Evolutionary conservation across 2,113 vertebrate species (phyloP), one percentile per base, ranked within the genome.

Genomic region (Hemiscyllium ocellatum): DNA sequence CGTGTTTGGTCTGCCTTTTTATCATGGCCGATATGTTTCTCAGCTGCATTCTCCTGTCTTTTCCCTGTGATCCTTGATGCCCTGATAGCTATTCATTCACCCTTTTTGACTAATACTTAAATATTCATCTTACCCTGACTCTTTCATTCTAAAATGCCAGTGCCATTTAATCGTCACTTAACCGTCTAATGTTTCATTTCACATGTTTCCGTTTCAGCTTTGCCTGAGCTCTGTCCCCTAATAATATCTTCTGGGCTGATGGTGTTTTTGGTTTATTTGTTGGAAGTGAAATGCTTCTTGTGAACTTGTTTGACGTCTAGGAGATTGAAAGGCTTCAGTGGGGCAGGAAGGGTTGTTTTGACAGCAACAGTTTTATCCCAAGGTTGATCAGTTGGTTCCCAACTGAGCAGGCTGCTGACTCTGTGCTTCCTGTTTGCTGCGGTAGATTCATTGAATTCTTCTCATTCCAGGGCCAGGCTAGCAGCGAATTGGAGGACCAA

Each of bases 391-490:
- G 2, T 37, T 47, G 47, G 2, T 29, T 8, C 4, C 29, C 0
- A 22, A 87, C 6, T 52, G 19, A 8, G 20, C 37, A 47, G 83
- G 83, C 19, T 22, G 85, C 85, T 52, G 6, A 8, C 85, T 87
- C 20, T 20, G 22, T 52, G 20, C 22, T 24, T 52, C 47, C 26
- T 12, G 2, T 47, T 47, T 42, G 37, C 80, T 83, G 86, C 10
- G 8, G 33, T 91, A 91, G 29, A 94, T 47, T 94, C 37, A 94
- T 10, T 29, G 42, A 17, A 10, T 33, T 17, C 69, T 95, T 69
- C 26, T 72, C 72, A 42, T 95, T 95, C 68, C 94, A 95, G 94
- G 29, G 47, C 47, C 94, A 95, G 94, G 94, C 69, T 42, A 95
- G 68, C 13, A 72, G 68, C 22, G 68, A 95, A 33, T 5, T 95